Evolutionary conservation across 2,888 invertebrate genomes (phyloP).

Genomic region (Gandaritis pyraliata): DNA sequence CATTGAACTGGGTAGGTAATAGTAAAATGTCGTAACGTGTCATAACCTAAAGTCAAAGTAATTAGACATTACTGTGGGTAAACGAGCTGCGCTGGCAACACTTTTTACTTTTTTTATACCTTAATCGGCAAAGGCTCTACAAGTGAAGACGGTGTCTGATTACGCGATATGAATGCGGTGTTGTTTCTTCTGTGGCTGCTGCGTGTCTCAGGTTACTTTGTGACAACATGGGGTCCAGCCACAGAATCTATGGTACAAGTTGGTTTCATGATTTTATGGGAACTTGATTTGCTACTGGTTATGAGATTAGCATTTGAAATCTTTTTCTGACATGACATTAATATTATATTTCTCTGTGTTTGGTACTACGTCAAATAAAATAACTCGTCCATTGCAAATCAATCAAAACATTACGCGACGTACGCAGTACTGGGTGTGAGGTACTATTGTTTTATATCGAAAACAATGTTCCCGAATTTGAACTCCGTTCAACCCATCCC

Average conservation of each 20-base stretch:
- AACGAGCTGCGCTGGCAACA: background rate
- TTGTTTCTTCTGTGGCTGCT: constrained; percentile 30
- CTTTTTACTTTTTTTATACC: constrained; percentile 5
- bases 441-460: background rate
- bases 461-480: constrained; percentile 19
- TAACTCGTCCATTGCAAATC: no score
- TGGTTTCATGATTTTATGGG: no score
- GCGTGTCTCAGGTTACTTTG: constrained; percentile 32
- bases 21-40: no score
- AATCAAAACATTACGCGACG: no score
- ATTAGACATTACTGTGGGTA: background rate
- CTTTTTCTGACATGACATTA: no score
- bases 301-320: no score
- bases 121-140: constrained; percentile 41
- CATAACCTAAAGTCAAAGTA: no score
- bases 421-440: no score
- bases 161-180: constrained; percentile 53
- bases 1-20: no score
- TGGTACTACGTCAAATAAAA: no score
- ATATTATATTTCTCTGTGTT: no score
- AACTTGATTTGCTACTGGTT: no score
- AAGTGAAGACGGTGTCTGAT: constrained; percentile 49
- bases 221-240: constrained; percentile 29
- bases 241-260: constrained; percentile 6
- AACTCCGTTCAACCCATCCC: constrained; percentile 9